Evolutionary conservation across 2,797 vertebrate species (phyloP).

Genomic region (Loris lydekkerianus): DNA sequence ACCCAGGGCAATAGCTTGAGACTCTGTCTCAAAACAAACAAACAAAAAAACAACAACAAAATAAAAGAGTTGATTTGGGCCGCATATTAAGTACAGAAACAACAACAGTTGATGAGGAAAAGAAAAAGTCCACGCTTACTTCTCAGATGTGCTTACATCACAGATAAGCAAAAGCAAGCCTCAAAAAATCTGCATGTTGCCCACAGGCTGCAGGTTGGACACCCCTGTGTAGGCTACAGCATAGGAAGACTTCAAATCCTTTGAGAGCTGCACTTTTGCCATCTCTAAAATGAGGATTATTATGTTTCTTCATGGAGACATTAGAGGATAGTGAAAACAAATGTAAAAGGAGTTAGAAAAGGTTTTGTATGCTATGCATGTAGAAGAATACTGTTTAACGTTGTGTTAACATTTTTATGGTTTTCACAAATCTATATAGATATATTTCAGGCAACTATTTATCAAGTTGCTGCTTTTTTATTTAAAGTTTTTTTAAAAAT

Average conservation of each 20-base stretch:
- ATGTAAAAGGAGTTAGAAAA: slow-evolving; percentile 49
- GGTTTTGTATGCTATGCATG: background rate
- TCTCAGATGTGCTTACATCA: no score
- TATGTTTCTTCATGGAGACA: background rate
- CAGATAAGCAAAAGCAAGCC: no score
- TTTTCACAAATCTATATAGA: slow-evolving; percentile 31
- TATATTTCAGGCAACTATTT: slow-evolving; percentile 47
- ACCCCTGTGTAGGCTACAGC: background rate
- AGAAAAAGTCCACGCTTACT: no score
- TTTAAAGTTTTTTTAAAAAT: background rate
- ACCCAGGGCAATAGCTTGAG: no score
- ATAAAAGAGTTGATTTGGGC: no score
- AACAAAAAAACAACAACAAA: no score
- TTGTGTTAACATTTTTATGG: slow-evolving; percentile 16
- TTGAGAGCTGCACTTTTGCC: background rate
- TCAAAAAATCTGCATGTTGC: no score
- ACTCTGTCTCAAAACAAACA: no score
- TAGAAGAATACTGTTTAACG: background rate
- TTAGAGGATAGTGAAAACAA: slow-evolving; percentile 53
- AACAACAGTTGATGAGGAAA: no score
- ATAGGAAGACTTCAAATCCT: background rate
- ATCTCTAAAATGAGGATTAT: slow-evolving; percentile 34
- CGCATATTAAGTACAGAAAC: no score
- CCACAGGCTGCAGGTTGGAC: no score
- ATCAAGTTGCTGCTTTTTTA: slow-evolving; percentile 44